These are phyloP conservation scores for Acanthurus tractus DNA, from an alignment of 2,797 vertebrate genomes.

Conservation along the genomic window DNA sequence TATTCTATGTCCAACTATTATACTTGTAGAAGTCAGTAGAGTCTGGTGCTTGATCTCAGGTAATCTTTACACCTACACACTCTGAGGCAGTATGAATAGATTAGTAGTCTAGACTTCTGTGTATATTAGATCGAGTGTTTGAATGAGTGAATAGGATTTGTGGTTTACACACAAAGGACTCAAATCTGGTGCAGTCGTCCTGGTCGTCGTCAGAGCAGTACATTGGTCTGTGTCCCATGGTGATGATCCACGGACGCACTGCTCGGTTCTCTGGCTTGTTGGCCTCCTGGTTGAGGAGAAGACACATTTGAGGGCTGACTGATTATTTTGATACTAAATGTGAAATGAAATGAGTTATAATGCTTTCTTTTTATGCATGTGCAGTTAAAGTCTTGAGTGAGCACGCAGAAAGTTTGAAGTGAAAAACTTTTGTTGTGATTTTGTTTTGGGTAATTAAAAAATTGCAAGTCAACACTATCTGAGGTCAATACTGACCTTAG, in stretches of 20 bases:
- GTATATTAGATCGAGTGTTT: not conserved
- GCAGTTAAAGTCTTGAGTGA: no score
- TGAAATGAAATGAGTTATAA: no score
- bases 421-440: no score
- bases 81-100: not conserved
- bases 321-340: no score
- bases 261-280: conserved; percentile 84
- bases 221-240: conserved; percentile 95
- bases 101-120: not conserved
- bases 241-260: conserved; percentile 91
- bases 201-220: conserved; percentile 92
- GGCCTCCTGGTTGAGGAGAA: conserved; percentile 83
- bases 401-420: no score
- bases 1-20: not conserved
- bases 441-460: no score
- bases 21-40: conserved; percentile 1
- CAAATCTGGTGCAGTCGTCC: conserved; percentile 89
- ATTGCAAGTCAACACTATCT: no score
- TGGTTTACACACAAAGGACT: conserved; percentile 85
- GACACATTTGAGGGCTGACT: no score
- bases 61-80: not conserved
- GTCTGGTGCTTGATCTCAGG: not conserved
- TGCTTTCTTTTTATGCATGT: no score
- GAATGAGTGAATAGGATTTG: not conserved
- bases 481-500: no score